A percentile compares a stretch with the other conserved stretches of the same genome.
phyloP scores from a whole-genome alignment of 2,113 vertebrate genomes.

The human region DNA sequence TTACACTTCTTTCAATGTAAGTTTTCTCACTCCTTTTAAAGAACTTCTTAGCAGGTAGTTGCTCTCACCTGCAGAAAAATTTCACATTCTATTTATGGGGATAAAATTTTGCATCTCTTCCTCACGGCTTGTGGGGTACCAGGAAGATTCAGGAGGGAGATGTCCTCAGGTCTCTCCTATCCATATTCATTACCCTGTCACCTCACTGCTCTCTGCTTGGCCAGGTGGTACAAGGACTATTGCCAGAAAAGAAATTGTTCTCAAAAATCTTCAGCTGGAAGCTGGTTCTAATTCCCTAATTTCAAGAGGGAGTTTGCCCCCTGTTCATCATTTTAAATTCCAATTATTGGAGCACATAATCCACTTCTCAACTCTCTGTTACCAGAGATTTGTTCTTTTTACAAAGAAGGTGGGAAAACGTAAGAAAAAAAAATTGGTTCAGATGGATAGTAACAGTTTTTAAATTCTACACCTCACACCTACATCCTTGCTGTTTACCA shows the following conservation, averaged over 20 bases:
- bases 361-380: not conserved
- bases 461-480: not conserved
- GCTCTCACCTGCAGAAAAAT: not conserved
- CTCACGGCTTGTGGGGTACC: not conserved
- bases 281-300: not conserved
- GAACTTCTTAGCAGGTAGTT: not conserved
- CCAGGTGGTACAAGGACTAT: not conserved
- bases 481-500: not conserved
- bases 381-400: not conserved
- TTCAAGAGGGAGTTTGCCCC: not conserved
- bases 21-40: not conserved
- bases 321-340: not conserved
- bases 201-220: not conserved
- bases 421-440: not conserved
- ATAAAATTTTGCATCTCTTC: not conserved
- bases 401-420: not conserved
- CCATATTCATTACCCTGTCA: not conserved
- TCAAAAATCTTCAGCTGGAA: not conserved
- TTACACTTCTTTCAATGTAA: not conserved
- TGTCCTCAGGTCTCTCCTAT: not conserved
- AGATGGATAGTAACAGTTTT: not conserved
- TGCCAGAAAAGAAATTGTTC: not conserved
- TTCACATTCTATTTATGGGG: not conserved
- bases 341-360: not conserved
- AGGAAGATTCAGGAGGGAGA: not conserved